Evolutionary conservation across 2,113 vertebrate species (phyloP).

Genomic region (Myrmecophaga tridactyla): DNA sequence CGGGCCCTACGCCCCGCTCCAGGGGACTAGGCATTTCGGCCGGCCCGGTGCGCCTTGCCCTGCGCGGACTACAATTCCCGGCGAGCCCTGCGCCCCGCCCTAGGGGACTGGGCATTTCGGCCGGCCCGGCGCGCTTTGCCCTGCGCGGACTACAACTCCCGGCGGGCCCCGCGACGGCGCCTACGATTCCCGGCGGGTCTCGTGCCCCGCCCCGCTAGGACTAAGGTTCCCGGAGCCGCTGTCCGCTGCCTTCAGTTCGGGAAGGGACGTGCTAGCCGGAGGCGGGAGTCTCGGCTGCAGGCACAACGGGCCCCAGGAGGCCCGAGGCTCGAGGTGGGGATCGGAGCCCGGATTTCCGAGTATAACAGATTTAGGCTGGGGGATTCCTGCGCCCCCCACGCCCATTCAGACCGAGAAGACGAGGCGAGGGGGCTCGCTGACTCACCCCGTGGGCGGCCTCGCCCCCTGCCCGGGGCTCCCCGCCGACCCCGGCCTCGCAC

Average conservation of each 20-base stretch:
- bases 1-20: not conserved
- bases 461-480: not conserved
- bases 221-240: no score
- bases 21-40: not conserved
- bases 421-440: conserved; percentile 43
- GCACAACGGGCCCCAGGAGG: not conserved
- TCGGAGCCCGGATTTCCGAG: conserved; percentile 34
- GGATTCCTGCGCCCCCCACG: conserved; percentile 57
- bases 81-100: not conserved
- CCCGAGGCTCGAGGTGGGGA: no score
- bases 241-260: not conserved
- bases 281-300: not conserved
- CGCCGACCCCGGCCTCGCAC: not conserved
- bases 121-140: not conserved
- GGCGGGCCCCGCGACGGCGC: no score
- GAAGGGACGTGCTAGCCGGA: no score
- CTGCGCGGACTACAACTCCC: no score
- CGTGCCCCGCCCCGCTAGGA: no score
- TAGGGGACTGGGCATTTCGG: not conserved
- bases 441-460: conserved; percentile 26
- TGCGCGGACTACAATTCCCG: not conserved
- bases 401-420: conserved; percentile 52
- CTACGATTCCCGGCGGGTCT: no score
- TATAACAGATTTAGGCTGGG: conserved; percentile 40
- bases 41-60: not conserved